A percentile compares a stretch with the other conserved stretches of the same genome.
These are phyloP conservation scores for Pygocentrus nattereri DNA, from an alignment of 2,797 vertebrate genomes.

Conservation along the genomic window DNA sequence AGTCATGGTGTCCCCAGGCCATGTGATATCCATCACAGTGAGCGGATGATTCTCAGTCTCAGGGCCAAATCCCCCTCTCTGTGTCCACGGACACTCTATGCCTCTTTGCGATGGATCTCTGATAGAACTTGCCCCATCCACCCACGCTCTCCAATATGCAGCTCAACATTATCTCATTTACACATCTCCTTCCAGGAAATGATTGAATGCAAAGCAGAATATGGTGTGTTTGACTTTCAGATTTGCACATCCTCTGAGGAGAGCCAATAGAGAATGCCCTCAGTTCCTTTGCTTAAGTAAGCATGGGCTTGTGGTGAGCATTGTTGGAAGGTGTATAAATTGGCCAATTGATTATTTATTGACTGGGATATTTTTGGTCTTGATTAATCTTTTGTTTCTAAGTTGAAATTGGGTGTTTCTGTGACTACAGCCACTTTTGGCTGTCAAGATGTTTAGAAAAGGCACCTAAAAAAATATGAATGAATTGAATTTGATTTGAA, in stretches of 20 bases:
- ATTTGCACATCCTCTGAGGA: conserved; percentile 7
- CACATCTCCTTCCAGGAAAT: conserved; percentile 36
- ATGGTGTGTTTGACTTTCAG: conserved; percentile 28
- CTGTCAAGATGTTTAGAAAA: no score
- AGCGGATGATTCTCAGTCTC: conserved; percentile 33
- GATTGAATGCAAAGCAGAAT: conserved; percentile 49
- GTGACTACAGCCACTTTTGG: no score
- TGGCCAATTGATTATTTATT: background rate
- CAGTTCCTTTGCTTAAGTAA: background rate
- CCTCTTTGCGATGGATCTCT: conserved; percentile 22
- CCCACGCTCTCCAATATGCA: conserved; percentile 40
- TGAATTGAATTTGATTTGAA: no score
- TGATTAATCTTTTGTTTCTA: background rate
- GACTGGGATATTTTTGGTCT: background rate
- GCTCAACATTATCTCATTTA: conserved; percentile 38
- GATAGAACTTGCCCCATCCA: conserved; percentile 32
- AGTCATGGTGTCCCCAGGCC: conserved; percentile 60
- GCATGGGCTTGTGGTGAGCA: background rate
- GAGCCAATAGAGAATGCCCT: background rate
- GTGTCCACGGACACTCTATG: conserved; percentile 8
- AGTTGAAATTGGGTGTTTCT: no score
- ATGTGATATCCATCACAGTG: conserved; percentile 52
- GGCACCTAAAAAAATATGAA: no score
- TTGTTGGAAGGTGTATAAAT: background rate
- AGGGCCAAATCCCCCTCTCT: conserved; percentile 21